Base-by-base conservation (phyloP, 2,888 invertebrate genomes). In the Ernsta delagoae region DNA sequence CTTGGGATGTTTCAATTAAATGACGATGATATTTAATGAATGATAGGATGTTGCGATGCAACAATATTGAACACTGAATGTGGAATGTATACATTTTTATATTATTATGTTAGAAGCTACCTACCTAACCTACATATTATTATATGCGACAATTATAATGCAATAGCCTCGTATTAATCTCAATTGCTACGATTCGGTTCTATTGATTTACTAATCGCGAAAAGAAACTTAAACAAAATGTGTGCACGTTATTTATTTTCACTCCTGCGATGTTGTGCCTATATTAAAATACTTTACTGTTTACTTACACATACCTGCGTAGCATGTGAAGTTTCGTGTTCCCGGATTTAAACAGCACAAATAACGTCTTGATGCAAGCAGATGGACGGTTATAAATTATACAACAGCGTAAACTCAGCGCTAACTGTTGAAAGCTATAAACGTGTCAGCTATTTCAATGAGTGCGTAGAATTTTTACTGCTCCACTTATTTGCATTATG, bases 371-470 rank as follows among this genome's bases (percentile, higher is more conserved):
- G 79, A 80, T 82, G 79, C 77, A 78, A 81, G 80, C 84, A 85
- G 85, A 87, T 85, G 84, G 79, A 82, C 76, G 79, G 75, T 75
- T 72, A 82, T 86, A 85, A 87, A 84, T 87, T 84, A 86, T 82
- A 78, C 75, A 73, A 70, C 73, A 72, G 75, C 78, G 79, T 81
- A 80, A 81, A 82, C 77, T 71, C 71, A 53, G 73, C 71, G 78
- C 78, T 80, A 79, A 80, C 78, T 75, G 80, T 79, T 76, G 77
- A 77, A 80, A 81, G 75, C 77, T 77, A 70, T 81, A 75, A 80
- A 82, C 77, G 74, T 76, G 78, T 79, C 78, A 71, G 39, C 39
- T 72, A 74, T 75, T 73, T 71, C 71, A 50, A 50, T 56, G 74
- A 74, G 74, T 70, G 70, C 68, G 69, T 65, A 67, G 71, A 75